These are phyloP conservation scores for Drosophila sulfurigaster DNA, from an alignment of 1,140 invertebrate species.

Conservation along the genomic window DNA sequence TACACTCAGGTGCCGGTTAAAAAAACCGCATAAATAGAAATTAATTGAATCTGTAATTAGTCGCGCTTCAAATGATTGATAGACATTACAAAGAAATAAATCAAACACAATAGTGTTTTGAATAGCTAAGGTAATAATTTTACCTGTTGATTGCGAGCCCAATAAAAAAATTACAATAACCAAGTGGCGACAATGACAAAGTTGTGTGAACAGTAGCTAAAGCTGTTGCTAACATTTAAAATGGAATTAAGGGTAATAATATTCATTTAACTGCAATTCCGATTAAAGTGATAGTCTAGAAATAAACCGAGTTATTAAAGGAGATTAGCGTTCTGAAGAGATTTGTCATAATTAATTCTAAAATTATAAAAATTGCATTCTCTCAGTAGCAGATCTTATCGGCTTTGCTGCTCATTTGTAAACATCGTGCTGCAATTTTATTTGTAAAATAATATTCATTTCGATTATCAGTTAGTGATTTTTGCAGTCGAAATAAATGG, in stretches of 20 bases:
- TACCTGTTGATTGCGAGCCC: neutral
- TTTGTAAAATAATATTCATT: constrained; percentile 29
- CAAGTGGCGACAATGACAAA: neutral
- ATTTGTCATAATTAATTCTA: too few species aligned
- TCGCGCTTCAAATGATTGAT: constrained; percentile 2
- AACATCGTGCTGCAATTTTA: constrained; percentile 17
- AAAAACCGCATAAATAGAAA: constrained; percentile 9
- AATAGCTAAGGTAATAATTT: constrained; percentile 4
- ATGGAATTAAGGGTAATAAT: neutral
- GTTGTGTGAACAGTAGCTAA: neutral
- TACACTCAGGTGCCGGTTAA: neutral
- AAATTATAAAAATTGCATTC: too few species aligned
- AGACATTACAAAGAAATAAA: neutral
- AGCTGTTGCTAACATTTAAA: too few species aligned
- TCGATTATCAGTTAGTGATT: constrained; percentile 14
- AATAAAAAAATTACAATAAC: neutral
- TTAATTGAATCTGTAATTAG: constrained; percentile 5
- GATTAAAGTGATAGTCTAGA: too few species aligned
- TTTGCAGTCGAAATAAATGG: constrained; percentile 1
- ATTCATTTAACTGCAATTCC: too few species aligned
- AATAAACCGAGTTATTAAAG: too few species aligned
- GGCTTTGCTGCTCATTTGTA: neutral
- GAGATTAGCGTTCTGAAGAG: too few species aligned
- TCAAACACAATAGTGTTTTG: neutral
- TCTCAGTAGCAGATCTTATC: neutral